Base-by-base conservation (phyloP, 2,888 invertebrate species). In the Keiferia lycopersicella region DNA sequence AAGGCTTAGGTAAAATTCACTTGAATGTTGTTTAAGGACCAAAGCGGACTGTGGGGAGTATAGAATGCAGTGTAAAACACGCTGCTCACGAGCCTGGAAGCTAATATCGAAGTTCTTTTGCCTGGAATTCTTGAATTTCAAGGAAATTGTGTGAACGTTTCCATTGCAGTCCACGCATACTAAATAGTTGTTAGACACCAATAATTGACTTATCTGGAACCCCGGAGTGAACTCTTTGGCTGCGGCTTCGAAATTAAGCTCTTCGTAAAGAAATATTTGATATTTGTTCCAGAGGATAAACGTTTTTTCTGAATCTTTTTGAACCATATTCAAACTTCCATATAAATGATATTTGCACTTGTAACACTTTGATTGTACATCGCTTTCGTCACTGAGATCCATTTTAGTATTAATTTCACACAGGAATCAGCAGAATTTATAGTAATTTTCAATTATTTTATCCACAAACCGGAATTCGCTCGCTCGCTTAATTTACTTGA, bases 211-310 rank as follows among this genome's bases (percentile, higher is more conserved):
- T 62, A 88, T 76, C 68, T 77, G 76, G 60, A 85, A 89, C 51
- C 82, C 83, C 0, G 87, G 83, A 11, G 72, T 66, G 26, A 86
- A 72, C 62, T 70, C 68, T 68, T 79, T 78, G 14, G 73, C 69
- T 8, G 69, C 62, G 61, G 62, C 69, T 14, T 80, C 73, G 18
- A 88, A 80, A 59, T 82, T 74, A 0, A 74, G 63, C 41, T 81
- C 73, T 65, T 84, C 80, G 65, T 86, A 87, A 7, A 88, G 62
- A 57, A 86, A 84, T 73, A 91, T 80, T 80, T 90, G 88, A 73
- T 82, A 86, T 69, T 81, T 86, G 74, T 89, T 90, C 90, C 89
- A 91, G 30, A 88, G 67, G 61, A 82, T 65, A 22, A 80, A 64
- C 64, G 73, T 74, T 3, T 73, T 71, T 64, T 73, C 82, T 1